Conservation (phyloP, 2,113 vertebrate genomes). For the Pholis gunnellus region DNA sequence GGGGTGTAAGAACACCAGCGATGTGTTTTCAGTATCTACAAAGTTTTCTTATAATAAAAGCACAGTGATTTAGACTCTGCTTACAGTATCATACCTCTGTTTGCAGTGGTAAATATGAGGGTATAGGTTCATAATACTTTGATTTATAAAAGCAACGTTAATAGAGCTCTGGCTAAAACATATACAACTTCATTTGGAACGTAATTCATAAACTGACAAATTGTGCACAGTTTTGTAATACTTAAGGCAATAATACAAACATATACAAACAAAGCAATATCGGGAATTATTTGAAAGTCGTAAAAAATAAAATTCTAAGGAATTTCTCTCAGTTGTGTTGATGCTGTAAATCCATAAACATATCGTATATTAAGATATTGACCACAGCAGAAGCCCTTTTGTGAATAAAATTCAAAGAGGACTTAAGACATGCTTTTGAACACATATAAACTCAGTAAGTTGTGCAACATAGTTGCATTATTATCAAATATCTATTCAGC, state of each 20-base stretch:
- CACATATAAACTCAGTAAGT: conserved; percentile 54
- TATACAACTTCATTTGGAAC: conserved; percentile 77
- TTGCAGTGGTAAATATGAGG: conserved; percentile 60
- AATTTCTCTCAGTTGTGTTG: conserved; percentile 41
- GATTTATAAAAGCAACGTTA: conserved; percentile 70
- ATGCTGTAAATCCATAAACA: conserved; percentile 53
- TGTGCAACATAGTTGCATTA: conserved; percentile 73
- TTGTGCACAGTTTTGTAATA: conserved; percentile 73
- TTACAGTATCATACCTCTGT: conserved; percentile 49
- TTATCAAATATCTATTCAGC: conserved; percentile 70
- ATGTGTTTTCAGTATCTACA: conserved; percentile 50
- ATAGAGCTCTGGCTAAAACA: conserved; percentile 66
- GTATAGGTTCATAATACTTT: conserved; percentile 60
- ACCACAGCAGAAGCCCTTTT: conserved; percentile 62
- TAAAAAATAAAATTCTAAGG: conserved; percentile 58
- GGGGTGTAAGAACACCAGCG: conserved; percentile 31
- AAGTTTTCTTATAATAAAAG: conserved; percentile 72
- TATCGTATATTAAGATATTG: conserved; percentile 6
- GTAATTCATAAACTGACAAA: conserved; percentile 67
- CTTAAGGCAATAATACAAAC: conserved; percentile 79
- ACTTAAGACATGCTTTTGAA: conserved; percentile 62
- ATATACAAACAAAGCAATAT: conserved; percentile 54
- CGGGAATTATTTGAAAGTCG: conserved; percentile 44
- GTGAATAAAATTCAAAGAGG: conserved; percentile 52
- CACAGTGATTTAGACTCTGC: conserved; percentile 81